phyloP scores from a whole-genome alignment of 2,797 vertebrate genomes.

The Cuniculus paca region DNA sequence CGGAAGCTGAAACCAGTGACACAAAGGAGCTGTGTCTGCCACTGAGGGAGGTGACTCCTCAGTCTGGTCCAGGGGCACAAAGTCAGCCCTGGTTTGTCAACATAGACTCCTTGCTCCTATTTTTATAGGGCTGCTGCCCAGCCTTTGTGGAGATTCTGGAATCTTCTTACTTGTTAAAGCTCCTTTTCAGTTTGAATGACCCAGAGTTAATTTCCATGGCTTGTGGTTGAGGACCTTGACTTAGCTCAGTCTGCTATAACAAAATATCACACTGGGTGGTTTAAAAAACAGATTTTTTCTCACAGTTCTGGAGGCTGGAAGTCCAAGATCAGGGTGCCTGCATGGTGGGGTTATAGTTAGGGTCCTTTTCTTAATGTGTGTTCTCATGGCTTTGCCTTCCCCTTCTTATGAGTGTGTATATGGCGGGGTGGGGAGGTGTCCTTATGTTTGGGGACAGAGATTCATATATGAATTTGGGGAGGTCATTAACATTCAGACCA shows the following conservation, averaged over 20 bases:
- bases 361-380: background rate
- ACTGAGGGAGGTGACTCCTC: too few relatives aligned
- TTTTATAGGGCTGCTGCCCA: too few relatives aligned
- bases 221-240: too few relatives aligned
- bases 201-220: too few relatives aligned
- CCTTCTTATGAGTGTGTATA: background rate
- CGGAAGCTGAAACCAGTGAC: too few relatives aligned
- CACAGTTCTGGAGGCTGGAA: background rate
- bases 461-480: background rate
- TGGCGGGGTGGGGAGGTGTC: background rate
- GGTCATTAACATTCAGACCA: background rate
- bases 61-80: too few relatives aligned
- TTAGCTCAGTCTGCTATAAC: background rate
- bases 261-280: background rate
- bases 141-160: too few relatives aligned
- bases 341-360: background rate
- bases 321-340: background rate
- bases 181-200: background rate
- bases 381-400: background rate
- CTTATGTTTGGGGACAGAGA: background rate
- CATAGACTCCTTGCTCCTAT: too few relatives aligned
- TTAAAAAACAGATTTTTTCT: background rate
- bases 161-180: background rate
- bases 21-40: too few relatives aligned
- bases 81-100: too few relatives aligned